phyloP scores from a whole-genome alignment of 2,113 vertebrate species.

The Nerophis lumbriciformis region DNA sequence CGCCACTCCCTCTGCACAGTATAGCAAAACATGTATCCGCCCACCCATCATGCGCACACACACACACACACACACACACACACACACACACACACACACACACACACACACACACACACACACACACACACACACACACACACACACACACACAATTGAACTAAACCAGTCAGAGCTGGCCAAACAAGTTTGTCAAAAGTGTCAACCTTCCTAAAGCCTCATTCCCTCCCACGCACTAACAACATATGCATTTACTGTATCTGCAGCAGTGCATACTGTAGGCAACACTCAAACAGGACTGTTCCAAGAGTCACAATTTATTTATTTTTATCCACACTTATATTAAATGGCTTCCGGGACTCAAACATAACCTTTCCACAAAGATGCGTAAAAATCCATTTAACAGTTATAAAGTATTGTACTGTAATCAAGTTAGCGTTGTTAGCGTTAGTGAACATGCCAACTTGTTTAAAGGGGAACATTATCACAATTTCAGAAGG shows the following conservation, averaged over 20 bases:
- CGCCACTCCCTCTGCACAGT: slow-evolving; percentile 37
- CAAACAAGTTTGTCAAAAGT: slow-evolving; percentile 70
- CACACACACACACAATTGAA: slow-evolving; percentile 12
- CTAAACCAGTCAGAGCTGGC: slow-evolving; percentile 59
- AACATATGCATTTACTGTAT: slow-evolving; percentile 5
- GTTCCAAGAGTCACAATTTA: too few species aligned
- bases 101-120: neutral
- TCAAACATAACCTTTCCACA: too few species aligned
- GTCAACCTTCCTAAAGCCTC: slow-evolving; percentile 39
- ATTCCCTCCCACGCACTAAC: slow-evolving; percentile 31
- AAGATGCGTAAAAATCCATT: neutral
- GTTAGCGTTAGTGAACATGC: too few species aligned
- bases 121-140: too few species aligned
- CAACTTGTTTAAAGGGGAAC: too few species aligned
- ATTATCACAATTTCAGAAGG: too few species aligned
- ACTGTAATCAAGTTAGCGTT: too few species aligned
- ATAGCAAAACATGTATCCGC: slow-evolving; percentile 41
- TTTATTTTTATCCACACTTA: too few species aligned
- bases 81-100: slow-evolving; percentile 6
- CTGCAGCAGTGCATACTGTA: too few species aligned
- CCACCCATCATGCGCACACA: slow-evolving; percentile 14
- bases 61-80: slow-evolving; percentile 3
- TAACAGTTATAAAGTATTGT: neutral
- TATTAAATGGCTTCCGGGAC: neutral
- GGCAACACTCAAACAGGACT: too few species aligned